Base-by-base conservation (phyloP, 2,797 vertebrate genomes). In the Sebastes dallii region DNA sequence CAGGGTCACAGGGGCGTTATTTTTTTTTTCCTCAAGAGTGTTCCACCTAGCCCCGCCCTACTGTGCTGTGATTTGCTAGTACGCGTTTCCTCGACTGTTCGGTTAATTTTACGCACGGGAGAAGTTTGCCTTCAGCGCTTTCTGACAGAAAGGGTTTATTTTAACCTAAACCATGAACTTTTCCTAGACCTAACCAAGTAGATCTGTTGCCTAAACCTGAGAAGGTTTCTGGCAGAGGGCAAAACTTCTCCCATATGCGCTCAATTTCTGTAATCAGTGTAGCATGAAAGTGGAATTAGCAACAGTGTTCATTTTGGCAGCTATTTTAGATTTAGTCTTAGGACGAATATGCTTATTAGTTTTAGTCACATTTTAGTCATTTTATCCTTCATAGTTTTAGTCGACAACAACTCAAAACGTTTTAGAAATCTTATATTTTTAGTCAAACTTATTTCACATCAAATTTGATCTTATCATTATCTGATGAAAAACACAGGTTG, bases 81-180 rank as follows among this genome's bases (percentile, higher is more conserved):
- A 0, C 18, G 0, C 46, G 2, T 52, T 52, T 52, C 46, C 46
- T 52, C 18, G 1, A n/a, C 46, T 52, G 46, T 52, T 52, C 0
- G 46, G 46, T 0, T n/a, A 0, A 52, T 52, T 52, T 52, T n/a
- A 8, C 18, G 16, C 14, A 50, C 16, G 16, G 16, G 42, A 50
- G 42, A 50, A 50, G 42, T 50, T 50, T 50, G 42, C 42, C 42
- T 50, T 46, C 14, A 46, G 42, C 14, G 14, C 42, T 46, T 50
- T 50, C 42, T 50, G 42, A 0, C 1, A 20, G 42, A 50, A 18
- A 50, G 42, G 16, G 1, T 50, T 50, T 50, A 20, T 50, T 50
- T 50, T 8, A 50, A 50, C 42, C 42, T 46, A 16, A 46, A 46
- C 16, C 16, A 46, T 20, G 16, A 50, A 8, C 16, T 8, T 50